phyloP scores from a whole-genome alignment of 2,797 vertebrate species.

The Loriculus beryllinus region DNA sequence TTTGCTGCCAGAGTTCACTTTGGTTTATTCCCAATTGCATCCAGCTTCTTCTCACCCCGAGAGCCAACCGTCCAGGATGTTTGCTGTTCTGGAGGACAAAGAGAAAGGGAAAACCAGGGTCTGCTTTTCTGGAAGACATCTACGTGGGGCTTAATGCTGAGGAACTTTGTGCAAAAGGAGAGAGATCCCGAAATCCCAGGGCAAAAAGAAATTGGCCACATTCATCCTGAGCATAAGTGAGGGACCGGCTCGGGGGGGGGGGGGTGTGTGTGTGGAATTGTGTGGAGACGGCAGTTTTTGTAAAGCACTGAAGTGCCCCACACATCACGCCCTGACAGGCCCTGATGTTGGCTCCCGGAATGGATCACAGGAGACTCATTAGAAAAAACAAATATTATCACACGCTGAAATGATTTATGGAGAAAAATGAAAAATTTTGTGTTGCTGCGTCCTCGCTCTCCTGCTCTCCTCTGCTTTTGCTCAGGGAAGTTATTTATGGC shows the following conservation, averaged over 20 bases:
- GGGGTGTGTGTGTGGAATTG: constrained; percentile 68
- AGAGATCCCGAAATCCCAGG: constrained; percentile 51
- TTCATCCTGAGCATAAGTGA: constrained; percentile 75
- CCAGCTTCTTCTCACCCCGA: fast-evolving
- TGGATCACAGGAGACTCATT: constrained; percentile 86
- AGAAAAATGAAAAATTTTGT: constrained; percentile 85
- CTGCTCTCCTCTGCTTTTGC: constrained; percentile 74
- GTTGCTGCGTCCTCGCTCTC: constrained; percentile 79
- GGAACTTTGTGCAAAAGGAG: background rate
- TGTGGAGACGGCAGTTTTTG: constrained; percentile 81
- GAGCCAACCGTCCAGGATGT: background rate
- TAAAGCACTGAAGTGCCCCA: constrained; percentile 80
- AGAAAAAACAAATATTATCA: constrained; percentile 91
- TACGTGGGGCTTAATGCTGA: background rate
- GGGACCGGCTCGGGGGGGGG: background rate
- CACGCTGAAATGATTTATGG: constrained; percentile 89
- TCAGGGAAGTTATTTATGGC: constrained; percentile 88
- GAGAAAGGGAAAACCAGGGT: background rate
- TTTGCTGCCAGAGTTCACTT: fast-evolving
- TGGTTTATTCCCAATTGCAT: background rate
- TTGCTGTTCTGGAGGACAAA: background rate
- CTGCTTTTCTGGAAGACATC: background rate
- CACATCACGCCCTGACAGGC: constrained; percentile 83
- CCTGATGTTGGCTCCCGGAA: constrained; percentile 84
- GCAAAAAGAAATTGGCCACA: constrained; percentile 65